Conservation (phyloP, 2,113 vertebrate genomes). For the Pseudolaguvia tuberculata region DNA sequence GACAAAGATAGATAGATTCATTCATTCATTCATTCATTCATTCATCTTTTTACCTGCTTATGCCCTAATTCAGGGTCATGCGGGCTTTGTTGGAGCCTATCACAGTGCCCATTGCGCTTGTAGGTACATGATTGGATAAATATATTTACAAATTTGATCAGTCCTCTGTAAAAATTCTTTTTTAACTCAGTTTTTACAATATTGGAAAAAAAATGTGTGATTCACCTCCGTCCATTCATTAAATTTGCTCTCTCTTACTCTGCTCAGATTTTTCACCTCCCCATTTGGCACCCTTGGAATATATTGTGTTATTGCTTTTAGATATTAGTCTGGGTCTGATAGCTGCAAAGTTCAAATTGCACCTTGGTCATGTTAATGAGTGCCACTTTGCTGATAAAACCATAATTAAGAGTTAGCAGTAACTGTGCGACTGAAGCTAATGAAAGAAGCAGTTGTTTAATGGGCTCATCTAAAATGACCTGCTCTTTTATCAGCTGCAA, state of each 20-base stretch:
- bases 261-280: too few species aligned
- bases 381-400: slow-evolving; percentile 20
- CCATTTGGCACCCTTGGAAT: background rate
- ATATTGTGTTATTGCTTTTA: background rate
- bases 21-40: too few species aligned
- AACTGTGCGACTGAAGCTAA: background rate
- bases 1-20: too few species aligned
- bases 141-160: too few species aligned
- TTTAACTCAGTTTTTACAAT: background rate
- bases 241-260: too few species aligned
- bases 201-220: background rate
- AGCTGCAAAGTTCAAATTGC: slow-evolving; percentile 18
- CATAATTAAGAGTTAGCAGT: slow-evolving; percentile 19
- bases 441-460: slow-evolving; percentile 22
- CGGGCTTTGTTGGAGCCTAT: too few species aligned
- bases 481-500: slow-evolving; percentile 29
- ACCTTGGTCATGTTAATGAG: slow-evolving; percentile 5
- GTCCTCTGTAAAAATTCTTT: too few species aligned
- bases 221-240: background rate
- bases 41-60: too few species aligned
- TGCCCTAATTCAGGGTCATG: too few species aligned
- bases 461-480: slow-evolving; percentile 30
- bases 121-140: background rate
- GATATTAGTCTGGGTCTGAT: background rate
- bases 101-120: too few species aligned